Conservation (phyloP, 1,140 invertebrate genomes). For the Zaprionus inermis region DNA sequence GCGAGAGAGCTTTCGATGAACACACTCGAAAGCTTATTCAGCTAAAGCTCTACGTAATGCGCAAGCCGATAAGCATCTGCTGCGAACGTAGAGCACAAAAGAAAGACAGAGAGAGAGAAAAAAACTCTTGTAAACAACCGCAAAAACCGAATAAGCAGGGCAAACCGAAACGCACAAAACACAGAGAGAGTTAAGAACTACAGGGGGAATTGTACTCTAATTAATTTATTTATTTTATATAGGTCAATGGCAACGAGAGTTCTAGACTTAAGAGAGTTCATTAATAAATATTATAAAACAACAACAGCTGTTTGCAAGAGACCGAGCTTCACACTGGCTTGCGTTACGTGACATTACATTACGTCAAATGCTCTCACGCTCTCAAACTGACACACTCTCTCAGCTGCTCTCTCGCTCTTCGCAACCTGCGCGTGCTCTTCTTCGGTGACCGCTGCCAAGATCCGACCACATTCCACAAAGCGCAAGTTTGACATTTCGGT, state of each 20-base stretch:
- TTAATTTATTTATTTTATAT: slow-evolving; percentile 1
- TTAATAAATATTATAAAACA: slow-evolving; percentile 9
- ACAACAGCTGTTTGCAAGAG: slow-evolving; percentile 44
- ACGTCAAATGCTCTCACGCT: background rate
- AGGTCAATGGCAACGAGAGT: background rate
- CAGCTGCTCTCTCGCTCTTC: slow-evolving; percentile 9
- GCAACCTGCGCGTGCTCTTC: slow-evolving; percentile 3
- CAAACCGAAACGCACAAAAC: background rate
- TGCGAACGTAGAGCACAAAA: background rate
- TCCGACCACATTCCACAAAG: slow-evolving; percentile 41
- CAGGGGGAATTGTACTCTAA: background rate
- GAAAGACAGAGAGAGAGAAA: background rate
- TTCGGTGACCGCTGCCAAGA: slow-evolving; percentile 5
- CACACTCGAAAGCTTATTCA: slow-evolving; percentile 34
- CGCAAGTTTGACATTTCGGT: slow-evolving; percentile 43
- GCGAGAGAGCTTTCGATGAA: slow-evolving; percentile 32
- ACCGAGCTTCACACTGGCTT: background rate
- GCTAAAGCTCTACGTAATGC: slow-evolving; percentile 46
- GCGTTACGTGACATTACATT: slow-evolving; percentile 1
- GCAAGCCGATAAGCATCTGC: slow-evolving; percentile 7
- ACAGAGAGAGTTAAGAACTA: background rate
- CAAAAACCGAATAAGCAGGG: background rate
- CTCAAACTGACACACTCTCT: background rate
- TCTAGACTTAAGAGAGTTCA: background rate
- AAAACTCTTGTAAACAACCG: slow-evolving; percentile 24